phyloP scores from a whole-genome alignment of 2,113 vertebrate species.

The Ariopsis seemanni region DNA sequence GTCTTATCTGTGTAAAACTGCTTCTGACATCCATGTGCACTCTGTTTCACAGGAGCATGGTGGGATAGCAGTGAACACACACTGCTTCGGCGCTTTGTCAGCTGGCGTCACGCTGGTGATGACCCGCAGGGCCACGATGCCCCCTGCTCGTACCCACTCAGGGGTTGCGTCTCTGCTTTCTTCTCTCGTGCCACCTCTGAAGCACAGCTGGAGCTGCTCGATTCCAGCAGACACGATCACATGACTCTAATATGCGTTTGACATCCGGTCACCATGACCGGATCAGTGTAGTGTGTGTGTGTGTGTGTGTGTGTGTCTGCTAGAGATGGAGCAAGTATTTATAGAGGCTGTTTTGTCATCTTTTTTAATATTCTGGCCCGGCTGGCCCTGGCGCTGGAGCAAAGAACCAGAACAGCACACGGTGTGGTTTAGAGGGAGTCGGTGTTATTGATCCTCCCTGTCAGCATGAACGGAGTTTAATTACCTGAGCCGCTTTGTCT shows the following conservation, averaged over 20 bases:
- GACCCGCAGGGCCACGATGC: constrained; percentile 35
- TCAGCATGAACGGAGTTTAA: constrained; percentile 59
- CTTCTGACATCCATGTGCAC: constrained; percentile 6
- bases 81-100: constrained; percentile 20
- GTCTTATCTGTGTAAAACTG: constrained; percentile 27
- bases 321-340: constrained; percentile 21
- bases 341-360: constrained; percentile 35
- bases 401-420: constrained; percentile 16
- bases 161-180: constrained; percentile 19
- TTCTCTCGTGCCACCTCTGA: constrained; percentile 8
- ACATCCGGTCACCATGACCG: constrained; percentile 18
- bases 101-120: constrained; percentile 27
- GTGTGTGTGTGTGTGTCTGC: neutral
- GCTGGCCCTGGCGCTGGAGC: constrained; percentile 28
- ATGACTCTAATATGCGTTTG: constrained; percentile 45
- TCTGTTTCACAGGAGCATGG: neutral
- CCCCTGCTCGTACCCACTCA: constrained; percentile 26
- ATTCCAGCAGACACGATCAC: constrained; percentile 44
- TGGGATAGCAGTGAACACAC: neutral
- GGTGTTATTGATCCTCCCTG: constrained; percentile 54
- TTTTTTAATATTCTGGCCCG: constrained; percentile 38
- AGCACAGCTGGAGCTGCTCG: constrained; percentile 31
- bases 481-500: constrained; percentile 55
- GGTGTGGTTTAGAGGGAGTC: constrained; percentile 45
- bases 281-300: neutral